Evolutionary conservation across 2,888 invertebrate species (phyloP).

Genomic region (Epinotia brunnichana): DNA sequence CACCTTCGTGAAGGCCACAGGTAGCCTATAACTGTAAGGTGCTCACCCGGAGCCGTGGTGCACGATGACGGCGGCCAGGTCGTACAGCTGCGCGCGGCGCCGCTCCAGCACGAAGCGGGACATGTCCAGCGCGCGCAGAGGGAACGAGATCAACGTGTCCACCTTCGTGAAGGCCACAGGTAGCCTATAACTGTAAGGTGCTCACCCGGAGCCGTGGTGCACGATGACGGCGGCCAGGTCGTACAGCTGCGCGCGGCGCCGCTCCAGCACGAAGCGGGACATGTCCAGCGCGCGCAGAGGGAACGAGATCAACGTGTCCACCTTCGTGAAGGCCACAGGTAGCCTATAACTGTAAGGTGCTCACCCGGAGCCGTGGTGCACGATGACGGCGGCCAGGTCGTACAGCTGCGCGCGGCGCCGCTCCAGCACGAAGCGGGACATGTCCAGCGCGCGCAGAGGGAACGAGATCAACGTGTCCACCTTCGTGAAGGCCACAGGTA

Average conservation of each 20-base stretch:
- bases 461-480: no score
- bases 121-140: slow-evolving; percentile 90
- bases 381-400: slow-evolving; percentile 91
- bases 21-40: no score
- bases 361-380: slow-evolving; percentile 91
- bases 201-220: slow-evolving; percentile 90
- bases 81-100: slow-evolving; percentile 85
- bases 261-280: slow-evolving; percentile 88
- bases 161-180: no score
- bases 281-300: slow-evolving; percentile 89
- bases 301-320: no score
- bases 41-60: slow-evolving; percentile 90
- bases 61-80: slow-evolving; percentile 91
- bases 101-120: slow-evolving; percentile 88
- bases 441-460: slow-evolving; percentile 87
- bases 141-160: no score
- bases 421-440: slow-evolving; percentile 89
- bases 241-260: slow-evolving; percentile 84
- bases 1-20: no score
- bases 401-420: slow-evolving; percentile 84
- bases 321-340: no score
- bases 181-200: no score
- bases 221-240: slow-evolving; percentile 92
- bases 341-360: no score
- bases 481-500: no score